Percentiles rank a stretch among this genome's conserved stretches.
phyloP scores from a whole-genome alignment of 2,797 vertebrate species.

The Sylvilagus floridanus region DNA sequence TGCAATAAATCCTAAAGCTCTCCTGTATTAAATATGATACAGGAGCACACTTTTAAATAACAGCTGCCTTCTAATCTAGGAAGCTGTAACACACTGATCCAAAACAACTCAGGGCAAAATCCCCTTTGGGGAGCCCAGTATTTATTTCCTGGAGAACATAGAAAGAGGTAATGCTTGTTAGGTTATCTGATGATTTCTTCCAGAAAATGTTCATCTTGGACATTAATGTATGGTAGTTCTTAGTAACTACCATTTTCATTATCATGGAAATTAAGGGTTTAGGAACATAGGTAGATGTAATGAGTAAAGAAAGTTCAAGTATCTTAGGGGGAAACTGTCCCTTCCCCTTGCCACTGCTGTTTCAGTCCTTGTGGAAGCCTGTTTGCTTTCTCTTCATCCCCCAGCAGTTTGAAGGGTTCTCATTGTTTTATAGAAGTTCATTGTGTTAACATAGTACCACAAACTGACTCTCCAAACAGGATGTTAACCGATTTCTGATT shows the following conservation, averaged over 20 bases:
- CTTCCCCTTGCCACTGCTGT: background rate
- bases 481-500: background rate
- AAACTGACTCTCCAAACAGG: background rate
- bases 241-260: constrained; percentile 45
- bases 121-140: constrained; percentile 4
- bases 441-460: background rate
- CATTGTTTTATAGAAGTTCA: constrained; percentile 24
- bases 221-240: constrained; percentile 36
- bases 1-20: background rate
- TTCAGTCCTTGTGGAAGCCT: constrained; percentile 45
- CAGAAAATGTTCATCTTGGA: constrained; percentile 45
- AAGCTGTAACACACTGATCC: background rate
- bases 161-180: constrained; percentile 11
- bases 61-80: constrained; percentile 6
- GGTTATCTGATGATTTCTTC: constrained; percentile 27
- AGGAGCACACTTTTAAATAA: background rate
- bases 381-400: background rate
- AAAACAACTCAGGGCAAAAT: background rate
- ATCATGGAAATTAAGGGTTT: constrained; percentile 22
- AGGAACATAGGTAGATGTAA: constrained; percentile 42
- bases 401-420: background rate
- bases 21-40: background rate
- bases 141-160: constrained; percentile 47
- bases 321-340: background rate
- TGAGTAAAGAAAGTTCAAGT: constrained; percentile 41